Percentiles rank a stretch among this genome's conserved stretches.
These are phyloP conservation scores for Napeogenes sylphis DNA, from an alignment of 2,888 invertebrate species.

Conservation along the genomic window DNA sequence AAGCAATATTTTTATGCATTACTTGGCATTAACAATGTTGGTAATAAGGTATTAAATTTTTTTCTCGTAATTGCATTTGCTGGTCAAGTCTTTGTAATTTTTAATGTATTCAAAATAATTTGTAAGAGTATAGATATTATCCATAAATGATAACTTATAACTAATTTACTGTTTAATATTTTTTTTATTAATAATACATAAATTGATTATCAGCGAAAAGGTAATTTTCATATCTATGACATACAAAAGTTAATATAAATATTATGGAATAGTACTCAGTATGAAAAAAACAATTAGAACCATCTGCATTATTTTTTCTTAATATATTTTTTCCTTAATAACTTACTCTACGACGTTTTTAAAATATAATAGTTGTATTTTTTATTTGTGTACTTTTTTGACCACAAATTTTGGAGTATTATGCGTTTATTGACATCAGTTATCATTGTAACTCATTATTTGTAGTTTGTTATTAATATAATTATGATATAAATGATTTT, in stretches of 20 bases:
- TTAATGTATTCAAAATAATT: background rate
- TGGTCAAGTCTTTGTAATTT: background rate
- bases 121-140: background rate
- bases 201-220: background rate
- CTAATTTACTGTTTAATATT: background rate
- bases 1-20: background rate
- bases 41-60: background rate
- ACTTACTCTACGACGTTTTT: too few species aligned
- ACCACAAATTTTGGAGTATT: background rate
- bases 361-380: background rate
- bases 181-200: background rate
- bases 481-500: background rate
- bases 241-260: too few species aligned
- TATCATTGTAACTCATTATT: constrained; percentile 6
- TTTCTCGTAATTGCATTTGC: background rate
- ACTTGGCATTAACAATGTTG: background rate
- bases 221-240: too few species aligned
- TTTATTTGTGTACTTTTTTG: background rate
- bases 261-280: too few species aligned
- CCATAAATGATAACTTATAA: background rate
- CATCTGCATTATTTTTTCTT: too few species aligned
- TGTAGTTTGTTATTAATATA: constrained; percentile 1
- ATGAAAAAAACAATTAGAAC: too few species aligned
- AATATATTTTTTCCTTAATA: too few species aligned
- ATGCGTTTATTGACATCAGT: constrained; percentile 3